phyloP scores from a whole-genome alignment of 2,888 invertebrate species.

The Melieria picta region DNA sequence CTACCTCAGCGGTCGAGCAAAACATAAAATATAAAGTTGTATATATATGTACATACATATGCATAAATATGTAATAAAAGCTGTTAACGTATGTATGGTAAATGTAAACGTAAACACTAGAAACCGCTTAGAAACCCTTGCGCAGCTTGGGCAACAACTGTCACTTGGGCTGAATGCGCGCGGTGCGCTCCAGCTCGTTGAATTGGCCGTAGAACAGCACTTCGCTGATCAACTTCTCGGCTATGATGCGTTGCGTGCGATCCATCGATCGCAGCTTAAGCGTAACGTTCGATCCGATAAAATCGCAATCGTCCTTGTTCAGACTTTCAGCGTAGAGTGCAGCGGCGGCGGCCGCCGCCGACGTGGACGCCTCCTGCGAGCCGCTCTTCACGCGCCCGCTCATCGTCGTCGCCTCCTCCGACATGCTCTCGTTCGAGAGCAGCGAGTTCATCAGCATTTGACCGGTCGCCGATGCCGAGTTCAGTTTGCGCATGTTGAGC shows the following conservation, averaged over 20 bases:
- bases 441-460: slow-evolving; percentile 60
- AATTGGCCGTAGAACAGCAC: slow-evolving; percentile 63
- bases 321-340: slow-evolving; percentile 58
- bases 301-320: slow-evolving; percentile 61
- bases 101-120: neutral
- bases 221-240: slow-evolving; percentile 64
- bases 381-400: slow-evolving; percentile 46
- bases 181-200: slow-evolving; percentile 62
- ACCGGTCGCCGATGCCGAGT: slow-evolving; percentile 47
- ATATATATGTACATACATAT: neutral
- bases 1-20: too few relatives aligned
- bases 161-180: slow-evolving; percentile 63
- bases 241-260: slow-evolving; percentile 63
- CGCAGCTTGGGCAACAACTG: slow-evolving; percentile 45
- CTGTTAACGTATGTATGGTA: neutral
- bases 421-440: slow-evolving; percentile 56
- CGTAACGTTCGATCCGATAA: slow-evolving; percentile 62
- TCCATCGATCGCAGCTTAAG: slow-evolving; percentile 63
- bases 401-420: slow-evolving; percentile 50
- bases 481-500: slow-evolving; percentile 58
- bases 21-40: neutral
- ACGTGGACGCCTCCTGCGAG: slow-evolving; percentile 52
- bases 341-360: slow-evolving; percentile 56
- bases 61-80: neutral
- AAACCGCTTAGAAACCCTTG: slow-evolving; percentile 27